A percentile compares a stretch with the other conserved stretches of the same genome.
These are phyloP conservation scores for Microtus ochrogaster DNA, from an alignment of 2,113 vertebrate genomes.

Conservation along the genomic window DNA sequence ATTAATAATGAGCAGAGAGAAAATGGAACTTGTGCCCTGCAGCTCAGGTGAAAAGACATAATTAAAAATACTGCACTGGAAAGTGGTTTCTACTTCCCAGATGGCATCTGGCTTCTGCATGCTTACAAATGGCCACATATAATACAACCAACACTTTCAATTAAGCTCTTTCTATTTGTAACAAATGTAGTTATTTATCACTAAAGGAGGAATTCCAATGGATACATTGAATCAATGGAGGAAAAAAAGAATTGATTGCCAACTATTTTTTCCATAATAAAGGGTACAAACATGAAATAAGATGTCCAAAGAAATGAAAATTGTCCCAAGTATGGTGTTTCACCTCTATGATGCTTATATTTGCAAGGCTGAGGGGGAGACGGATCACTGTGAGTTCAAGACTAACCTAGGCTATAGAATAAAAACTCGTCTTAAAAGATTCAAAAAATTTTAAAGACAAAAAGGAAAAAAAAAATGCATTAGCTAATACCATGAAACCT, in stretches of 20 bases:
- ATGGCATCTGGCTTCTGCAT: slow-evolving; percentile 59
- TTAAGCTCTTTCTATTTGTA: slow-evolving; percentile 55
- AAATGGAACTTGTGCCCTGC: slow-evolving; percentile 78
- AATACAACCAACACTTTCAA: slow-evolving; percentile 58
- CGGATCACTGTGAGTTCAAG: not conserved
- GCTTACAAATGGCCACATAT: slow-evolving; percentile 66
- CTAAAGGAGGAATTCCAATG: slow-evolving; percentile 26
- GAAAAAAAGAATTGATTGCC: not conserved
- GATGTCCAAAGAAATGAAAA: slow-evolving; percentile 19
- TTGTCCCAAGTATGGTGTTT: not conserved
- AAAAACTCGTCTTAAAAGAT: not conserved
- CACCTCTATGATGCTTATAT: not conserved
- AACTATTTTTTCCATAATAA: slow-evolving; percentile 43
- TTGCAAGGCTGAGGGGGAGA: not conserved
- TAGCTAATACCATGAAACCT: not conserved
- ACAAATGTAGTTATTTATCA: slow-evolving; percentile 57
- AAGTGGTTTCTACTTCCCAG: slow-evolving; percentile 65
- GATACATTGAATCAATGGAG: not conserved
- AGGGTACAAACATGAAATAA: slow-evolving; percentile 1
- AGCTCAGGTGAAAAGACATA: slow-evolving; percentile 79
- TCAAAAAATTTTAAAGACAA: not conserved
- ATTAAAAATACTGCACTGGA: slow-evolving; percentile 77
- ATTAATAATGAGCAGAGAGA: slow-evolving; percentile 76
- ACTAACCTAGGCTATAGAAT: not conserved
- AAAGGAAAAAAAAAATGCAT: not conserved